These are phyloP conservation scores for Rousettus madagascariensis DNA, from an alignment of 2,797 vertebrate species.

Conservation along the genomic window DNA sequence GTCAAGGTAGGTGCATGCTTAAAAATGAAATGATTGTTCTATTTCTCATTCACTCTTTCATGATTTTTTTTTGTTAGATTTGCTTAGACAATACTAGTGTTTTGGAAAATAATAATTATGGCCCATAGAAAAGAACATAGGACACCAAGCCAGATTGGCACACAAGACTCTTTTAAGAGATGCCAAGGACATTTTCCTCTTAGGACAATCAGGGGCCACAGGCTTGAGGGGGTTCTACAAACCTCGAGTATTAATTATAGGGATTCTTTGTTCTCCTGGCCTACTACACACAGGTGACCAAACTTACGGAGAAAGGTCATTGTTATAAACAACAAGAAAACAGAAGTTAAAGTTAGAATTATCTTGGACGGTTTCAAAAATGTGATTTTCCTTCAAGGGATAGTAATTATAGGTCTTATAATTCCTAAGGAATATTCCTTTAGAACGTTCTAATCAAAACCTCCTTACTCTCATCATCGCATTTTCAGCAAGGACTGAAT, in stretches of 20 bases:
- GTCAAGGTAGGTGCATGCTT: neutral
- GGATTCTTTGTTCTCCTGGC: neutral
- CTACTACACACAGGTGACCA: neutral
- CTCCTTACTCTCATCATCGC: neutral
- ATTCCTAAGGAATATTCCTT: neutral
- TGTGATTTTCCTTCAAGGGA: neutral
- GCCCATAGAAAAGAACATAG: neutral
- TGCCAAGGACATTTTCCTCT: neutral
- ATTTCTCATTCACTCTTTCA: constrained; percentile 16
- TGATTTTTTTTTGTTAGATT: constrained; percentile 37
- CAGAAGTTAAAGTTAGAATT: neutral
- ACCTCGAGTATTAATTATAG: neutral
- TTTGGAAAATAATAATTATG: neutral
- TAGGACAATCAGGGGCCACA: neutral
- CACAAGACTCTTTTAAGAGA: constrained; percentile 26
- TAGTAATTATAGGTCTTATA: neutral
- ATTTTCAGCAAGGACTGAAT: constrained; percentile 24
- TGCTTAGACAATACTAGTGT: constrained; percentile 12
- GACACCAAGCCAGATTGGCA: neutral
- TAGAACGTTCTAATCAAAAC: neutral
- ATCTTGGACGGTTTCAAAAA: neutral
- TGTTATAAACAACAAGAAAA: neutral
- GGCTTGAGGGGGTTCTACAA: neutral
- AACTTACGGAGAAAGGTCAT: neutral
- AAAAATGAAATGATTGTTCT: neutral